phyloP scores from a whole-genome alignment of 92 coral and sea anemone genomes.

The Porites cylindrica region DNA sequence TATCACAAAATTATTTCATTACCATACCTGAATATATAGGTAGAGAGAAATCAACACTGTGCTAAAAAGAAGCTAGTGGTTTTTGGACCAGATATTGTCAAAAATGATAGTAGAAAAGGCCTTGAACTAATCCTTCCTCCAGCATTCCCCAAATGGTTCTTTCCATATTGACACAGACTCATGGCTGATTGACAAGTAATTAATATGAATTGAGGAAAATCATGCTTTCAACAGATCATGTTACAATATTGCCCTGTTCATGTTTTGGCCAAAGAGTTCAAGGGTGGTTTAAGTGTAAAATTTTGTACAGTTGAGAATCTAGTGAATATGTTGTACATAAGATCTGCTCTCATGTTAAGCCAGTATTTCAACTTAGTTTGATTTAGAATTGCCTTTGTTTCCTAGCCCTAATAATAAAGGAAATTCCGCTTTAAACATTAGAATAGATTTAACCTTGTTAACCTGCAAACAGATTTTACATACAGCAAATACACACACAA shows the following conservation, averaged over 20 bases:
- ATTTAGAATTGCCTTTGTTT: too few species aligned
- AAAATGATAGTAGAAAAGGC: neutral
- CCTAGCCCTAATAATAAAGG: too few species aligned
- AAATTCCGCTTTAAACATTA: too few species aligned
- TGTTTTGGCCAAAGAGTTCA: too few species aligned
- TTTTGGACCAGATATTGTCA: conserved; percentile 35
- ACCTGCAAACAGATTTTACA: too few species aligned
- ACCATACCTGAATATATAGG: conserved; percentile 29
- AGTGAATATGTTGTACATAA: too few species aligned
- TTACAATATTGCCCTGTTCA: neutral
- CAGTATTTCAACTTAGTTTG: too few species aligned
- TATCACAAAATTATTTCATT: neutral
- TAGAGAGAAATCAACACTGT: neutral
- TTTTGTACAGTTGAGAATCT: neutral
- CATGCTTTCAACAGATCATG: conserved; percentile 4
- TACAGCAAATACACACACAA: too few species aligned
- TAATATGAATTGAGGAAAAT: conserved; percentile 1
- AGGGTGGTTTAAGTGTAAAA: neutral
- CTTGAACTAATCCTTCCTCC: neutral
- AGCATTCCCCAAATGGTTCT: conserved; percentile 23
- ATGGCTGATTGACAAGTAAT: conserved; percentile 6
- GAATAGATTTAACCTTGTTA: too few species aligned
- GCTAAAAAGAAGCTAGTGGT: neutral
- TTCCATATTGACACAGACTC: neutral
- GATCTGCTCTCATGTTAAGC: too few species aligned